These are phyloP conservation scores for Pomacea canaliculata DNA, from an alignment of 2,888 invertebrate species.

Conservation along the genomic window DNA sequence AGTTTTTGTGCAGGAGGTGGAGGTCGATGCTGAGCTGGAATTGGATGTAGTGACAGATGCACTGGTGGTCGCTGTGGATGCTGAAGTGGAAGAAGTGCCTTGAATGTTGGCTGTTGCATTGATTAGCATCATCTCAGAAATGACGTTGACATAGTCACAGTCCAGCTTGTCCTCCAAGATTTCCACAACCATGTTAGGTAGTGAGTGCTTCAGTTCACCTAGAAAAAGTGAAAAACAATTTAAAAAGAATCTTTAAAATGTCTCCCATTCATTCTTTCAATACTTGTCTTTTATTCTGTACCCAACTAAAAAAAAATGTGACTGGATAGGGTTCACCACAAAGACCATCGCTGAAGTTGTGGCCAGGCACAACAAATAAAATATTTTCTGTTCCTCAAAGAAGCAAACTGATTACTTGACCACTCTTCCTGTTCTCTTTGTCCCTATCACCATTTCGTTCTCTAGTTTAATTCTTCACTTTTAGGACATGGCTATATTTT, in stretches of 20 bases:
- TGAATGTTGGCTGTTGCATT: slow-evolving; percentile 1
- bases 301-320: background rate
- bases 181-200: slow-evolving; percentile 64
- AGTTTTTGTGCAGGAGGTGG: background rate
- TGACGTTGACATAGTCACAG: slow-evolving; percentile 57
- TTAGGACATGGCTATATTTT: too few relatives aligned
- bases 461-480: too few relatives aligned
- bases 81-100: background rate
- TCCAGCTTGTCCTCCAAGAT: slow-evolving; percentile 63
- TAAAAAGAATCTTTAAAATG: background rate
- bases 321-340: too few relatives aligned
- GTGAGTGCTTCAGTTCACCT: slow-evolving; percentile 61
- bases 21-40: background rate
- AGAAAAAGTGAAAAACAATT: slow-evolving; percentile 16
- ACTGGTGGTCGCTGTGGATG: background rate
- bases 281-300: background rate
- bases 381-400: too few relatives aligned
- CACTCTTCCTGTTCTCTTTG: too few relatives aligned
- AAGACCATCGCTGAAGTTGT: too few relatives aligned
- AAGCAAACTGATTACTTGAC: too few relatives aligned
- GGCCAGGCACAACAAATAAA: too few relatives aligned
- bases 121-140: slow-evolving; percentile 30
- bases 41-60: background rate
- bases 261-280: background rate
- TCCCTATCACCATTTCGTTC: too few relatives aligned